Evolutionary conservation across 2,797 vertebrate genomes (phyloP).

Genomic region (Sebastes dallii): DNA sequence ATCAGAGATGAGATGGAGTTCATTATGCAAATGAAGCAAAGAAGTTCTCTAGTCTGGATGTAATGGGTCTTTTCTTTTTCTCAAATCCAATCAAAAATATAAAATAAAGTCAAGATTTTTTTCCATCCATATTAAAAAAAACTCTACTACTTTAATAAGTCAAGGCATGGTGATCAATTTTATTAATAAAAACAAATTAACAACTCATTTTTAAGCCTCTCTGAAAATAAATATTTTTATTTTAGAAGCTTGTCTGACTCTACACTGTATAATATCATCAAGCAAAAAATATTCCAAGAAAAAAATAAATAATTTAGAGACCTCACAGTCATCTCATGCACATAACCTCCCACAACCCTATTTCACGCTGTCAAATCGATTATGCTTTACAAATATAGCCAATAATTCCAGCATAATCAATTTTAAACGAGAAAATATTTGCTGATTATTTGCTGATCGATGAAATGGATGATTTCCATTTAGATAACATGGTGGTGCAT

Average conservation of each 20-base stretch:
- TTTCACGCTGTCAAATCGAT: background rate
- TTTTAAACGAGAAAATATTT: background rate
- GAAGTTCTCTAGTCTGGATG: constrained; percentile 10
- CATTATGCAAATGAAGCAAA: constrained; percentile 29
- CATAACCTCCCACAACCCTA: background rate
- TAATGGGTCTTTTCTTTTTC: background rate
- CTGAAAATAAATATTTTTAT: background rate
- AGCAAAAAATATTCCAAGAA: background rate
- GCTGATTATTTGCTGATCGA: background rate
- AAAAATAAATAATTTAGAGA: background rate
- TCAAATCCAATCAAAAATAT: background rate
- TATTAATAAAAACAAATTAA: background rate
- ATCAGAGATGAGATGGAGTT: constrained; percentile 30
- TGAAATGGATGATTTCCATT: background rate
- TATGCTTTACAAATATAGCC: background rate
- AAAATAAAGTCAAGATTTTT: background rate
- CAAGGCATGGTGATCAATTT: background rate
- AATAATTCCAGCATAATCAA: background rate
- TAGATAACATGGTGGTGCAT: background rate
- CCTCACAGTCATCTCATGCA: background rate
- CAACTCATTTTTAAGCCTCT: background rate
- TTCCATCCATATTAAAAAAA: background rate
- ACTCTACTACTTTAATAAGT: background rate
- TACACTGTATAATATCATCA: too few species aligned
- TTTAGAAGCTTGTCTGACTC: background rate